These are phyloP conservation scores for Stegophylla sp. DNA, from an alignment of 2,888 invertebrate species.

Conservation along the genomic window DNA sequence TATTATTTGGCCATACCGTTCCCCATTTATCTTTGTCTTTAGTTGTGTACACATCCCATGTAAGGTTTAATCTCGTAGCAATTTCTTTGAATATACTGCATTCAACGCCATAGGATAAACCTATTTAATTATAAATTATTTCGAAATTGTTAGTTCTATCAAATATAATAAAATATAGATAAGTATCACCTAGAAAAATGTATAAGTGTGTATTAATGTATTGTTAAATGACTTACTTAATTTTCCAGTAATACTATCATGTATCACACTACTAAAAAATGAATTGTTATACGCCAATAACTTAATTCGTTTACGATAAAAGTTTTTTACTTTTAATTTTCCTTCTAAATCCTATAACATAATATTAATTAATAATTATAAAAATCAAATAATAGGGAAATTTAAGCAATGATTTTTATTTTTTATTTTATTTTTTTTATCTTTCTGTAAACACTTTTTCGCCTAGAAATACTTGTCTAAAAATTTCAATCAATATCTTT, in stretches of 20 bases:
- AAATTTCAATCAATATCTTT: too few relatives aligned
- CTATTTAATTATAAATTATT: constrained; percentile 23
- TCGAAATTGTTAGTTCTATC: not conserved
- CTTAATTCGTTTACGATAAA: constrained; percentile 23
- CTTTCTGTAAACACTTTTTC: too few relatives aligned
- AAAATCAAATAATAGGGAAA: not conserved
- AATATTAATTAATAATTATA: not conserved
- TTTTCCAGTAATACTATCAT: constrained; percentile 26
- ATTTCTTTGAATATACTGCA: constrained; percentile 60
- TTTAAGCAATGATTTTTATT: too few relatives aligned
- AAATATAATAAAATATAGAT: too few relatives aligned
- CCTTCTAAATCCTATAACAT: constrained; percentile 32
- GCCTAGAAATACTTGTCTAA: too few relatives aligned
- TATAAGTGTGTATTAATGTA: not conserved
- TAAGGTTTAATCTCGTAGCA: constrained; percentile 55
- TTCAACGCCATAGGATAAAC: constrained; percentile 60
- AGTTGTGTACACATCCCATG: constrained; percentile 40
- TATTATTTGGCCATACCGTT: constrained; percentile 54
- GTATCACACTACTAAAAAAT: constrained; percentile 35
- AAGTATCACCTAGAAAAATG: too few relatives aligned
- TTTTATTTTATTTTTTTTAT: too few relatives aligned
- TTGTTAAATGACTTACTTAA: constrained; percentile 22
- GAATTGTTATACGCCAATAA: constrained; percentile 41
- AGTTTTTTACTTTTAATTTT: constrained; percentile 43
- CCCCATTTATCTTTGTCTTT: constrained; percentile 59